These are phyloP conservation scores for Dreissena polymorpha DNA, from an alignment of 1,140 invertebrate species.

Conservation along the genomic window DNA sequence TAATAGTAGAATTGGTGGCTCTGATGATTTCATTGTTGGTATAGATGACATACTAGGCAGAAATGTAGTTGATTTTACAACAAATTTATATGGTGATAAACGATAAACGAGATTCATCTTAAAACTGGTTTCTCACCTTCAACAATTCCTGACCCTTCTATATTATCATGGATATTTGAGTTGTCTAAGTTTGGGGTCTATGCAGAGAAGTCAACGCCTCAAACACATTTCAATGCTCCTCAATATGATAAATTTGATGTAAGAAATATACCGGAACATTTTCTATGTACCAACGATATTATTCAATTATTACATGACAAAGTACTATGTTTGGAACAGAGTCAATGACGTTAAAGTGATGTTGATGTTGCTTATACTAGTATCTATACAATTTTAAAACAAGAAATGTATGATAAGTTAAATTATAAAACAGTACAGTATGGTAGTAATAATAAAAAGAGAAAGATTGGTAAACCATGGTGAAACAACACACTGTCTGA, in stretches of 20 bases:
- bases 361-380: neutral
- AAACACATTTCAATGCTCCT: too few species aligned
- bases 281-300: too few species aligned
- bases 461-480: neutral
- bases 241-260: too few species aligned
- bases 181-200: neutral
- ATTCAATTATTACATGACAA: neutral
- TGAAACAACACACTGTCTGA: neutral
- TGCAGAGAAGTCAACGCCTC: too few species aligned
- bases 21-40: too few species aligned
- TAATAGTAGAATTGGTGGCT: too few species aligned
- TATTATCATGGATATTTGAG: constrained; percentile 6
- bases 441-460: neutral
- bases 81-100: neutral
- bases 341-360: neutral
- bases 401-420: constrained; percentile 6
- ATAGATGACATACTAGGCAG: neutral
- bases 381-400: neutral
- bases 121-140: constrained; percentile 12
- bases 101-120: neutral
- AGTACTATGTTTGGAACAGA: neutral
- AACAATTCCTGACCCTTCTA: neutral
- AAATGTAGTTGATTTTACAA: constrained; percentile 4
- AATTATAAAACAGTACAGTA: neutral
- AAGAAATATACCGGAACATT: too few species aligned